Base-by-base conservation (phyloP, 2,113 vertebrate genomes). In the Murina feae region DNA sequence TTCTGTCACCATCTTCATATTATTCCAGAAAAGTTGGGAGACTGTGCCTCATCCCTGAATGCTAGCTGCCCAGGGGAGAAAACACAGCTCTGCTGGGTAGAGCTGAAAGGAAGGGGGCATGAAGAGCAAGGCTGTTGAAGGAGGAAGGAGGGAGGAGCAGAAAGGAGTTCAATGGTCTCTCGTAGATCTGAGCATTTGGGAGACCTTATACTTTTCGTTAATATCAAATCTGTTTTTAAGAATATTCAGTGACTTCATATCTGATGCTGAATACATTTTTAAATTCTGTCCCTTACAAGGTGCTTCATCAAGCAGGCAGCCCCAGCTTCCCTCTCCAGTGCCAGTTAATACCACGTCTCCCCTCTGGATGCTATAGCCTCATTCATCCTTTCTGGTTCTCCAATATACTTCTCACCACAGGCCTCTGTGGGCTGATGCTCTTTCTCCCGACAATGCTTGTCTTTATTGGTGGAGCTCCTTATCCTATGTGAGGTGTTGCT, bases 331-430 rank as follows among this genome's bases (percentile, higher is more conserved):
- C 6, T 25, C 28, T 35, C 20, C 4, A 17, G 44, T 8, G 6
- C 9, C 0, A 4, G 32, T 12, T 37, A 9, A 35, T 2, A 21
- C 5, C 11, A 3, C 11, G 8, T 7, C n/a, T 20, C 12, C 14
- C 32, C 28, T 28, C 4, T 28, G 20, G 28, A 39, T 78, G 17
- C 23, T 6, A 16, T 12, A 75, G 55, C 23, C 25, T 74, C 37
- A 7, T 0, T 3, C 5, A 2, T 6, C 2, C 9, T 42, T 60
- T 18, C 25, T 78, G 35, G 32, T 44, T 6, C 32, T 66, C 72
- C 72, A 16, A n/a, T 28, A 10, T 12, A 44, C 23, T 44, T 47
- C 39, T 76, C 42, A 53, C 4, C 9, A 4, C 44, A 14, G 49
- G 12, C 49, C 35, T 79, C 32, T 39, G 6, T 21, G 13, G 63